These are phyloP conservation scores for Noctua comes DNA, from an alignment of 2,888 invertebrate genomes.

Conservation along the genomic window DNA sequence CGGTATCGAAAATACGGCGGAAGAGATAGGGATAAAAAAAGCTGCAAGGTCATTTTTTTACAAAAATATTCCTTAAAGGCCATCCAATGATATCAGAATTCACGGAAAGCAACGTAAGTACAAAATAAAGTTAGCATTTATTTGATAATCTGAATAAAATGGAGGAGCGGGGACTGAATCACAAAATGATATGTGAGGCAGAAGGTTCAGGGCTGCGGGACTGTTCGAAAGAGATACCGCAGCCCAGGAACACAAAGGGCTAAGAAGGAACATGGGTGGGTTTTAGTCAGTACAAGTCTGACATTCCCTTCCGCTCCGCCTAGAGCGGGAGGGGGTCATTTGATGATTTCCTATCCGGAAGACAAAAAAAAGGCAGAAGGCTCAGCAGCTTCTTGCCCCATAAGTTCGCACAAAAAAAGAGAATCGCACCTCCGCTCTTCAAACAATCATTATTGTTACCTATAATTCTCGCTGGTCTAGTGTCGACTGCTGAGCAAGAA, in stretches of 20 bases:
- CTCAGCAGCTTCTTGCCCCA: neutral
- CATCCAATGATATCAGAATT: neutral
- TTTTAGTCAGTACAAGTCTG: too few species aligned
- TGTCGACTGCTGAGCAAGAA: neutral
- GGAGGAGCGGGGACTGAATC: neutral
- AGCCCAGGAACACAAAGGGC: too few species aligned
- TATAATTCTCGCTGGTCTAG: neutral
- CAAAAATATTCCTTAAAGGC: neutral
- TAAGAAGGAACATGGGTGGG: too few species aligned
- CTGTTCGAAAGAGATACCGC: too few species aligned
- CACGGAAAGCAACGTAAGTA: neutral
- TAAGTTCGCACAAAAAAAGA: neutral
- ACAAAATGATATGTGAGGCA: neutral
- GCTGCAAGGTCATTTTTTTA: neutral
- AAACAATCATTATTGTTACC: neutral
- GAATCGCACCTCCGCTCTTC: neutral
- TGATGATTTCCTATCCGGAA: too few species aligned
- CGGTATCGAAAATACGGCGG: constrained; percentile 6
- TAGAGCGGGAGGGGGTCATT: too few species aligned
- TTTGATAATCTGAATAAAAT: neutral
- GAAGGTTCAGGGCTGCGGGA: neutral
- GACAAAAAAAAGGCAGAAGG: neutral
- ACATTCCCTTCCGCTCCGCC: too few species aligned
- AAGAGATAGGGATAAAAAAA: neutral
- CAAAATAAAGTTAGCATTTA: neutral